phyloP scores from a whole-genome alignment of 1,140 invertebrate species.

The Drosophila busckii region DNA sequence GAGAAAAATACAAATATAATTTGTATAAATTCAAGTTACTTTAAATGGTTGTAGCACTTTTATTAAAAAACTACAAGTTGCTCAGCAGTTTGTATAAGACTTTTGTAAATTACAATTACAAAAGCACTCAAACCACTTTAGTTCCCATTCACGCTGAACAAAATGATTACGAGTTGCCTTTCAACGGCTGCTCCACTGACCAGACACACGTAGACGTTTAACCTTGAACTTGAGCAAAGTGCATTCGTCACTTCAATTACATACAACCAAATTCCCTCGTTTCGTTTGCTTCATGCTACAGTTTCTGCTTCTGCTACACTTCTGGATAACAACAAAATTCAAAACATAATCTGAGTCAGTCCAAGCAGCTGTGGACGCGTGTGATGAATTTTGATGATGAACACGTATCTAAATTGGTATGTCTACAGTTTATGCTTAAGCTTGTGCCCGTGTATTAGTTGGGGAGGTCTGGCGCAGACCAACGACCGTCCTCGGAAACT shows the following conservation, averaged over 20 bases:
- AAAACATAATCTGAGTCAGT: slow-evolving; percentile 1
- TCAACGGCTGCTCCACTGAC: slow-evolving; percentile 1
- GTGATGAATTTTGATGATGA: slow-evolving; percentile 12
- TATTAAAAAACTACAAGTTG: too few species aligned
- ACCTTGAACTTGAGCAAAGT: slow-evolving; percentile 62
- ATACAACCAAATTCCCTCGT: slow-evolving; percentile 1
- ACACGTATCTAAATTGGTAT: slow-evolving; percentile 9
- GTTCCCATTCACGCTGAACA: too few species aligned
- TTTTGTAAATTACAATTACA: slow-evolving; percentile 2
- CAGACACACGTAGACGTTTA: not conserved
- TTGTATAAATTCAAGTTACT: too few species aligned
- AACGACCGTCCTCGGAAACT: slow-evolving; percentile 63
- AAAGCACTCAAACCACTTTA: too few species aligned
- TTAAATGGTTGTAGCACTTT: too few species aligned
- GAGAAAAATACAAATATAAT: too few species aligned
- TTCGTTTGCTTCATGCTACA: slow-evolving; percentile 13
- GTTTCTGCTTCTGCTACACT: slow-evolving; percentile 1
- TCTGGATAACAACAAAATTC: too few species aligned
- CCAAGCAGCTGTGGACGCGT: slow-evolving; percentile 3
- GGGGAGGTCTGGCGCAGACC: slow-evolving; percentile 28
- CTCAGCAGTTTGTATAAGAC: too few species aligned
- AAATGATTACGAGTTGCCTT: slow-evolving; percentile 5
- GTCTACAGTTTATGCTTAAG: not conserved
- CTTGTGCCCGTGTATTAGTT: slow-evolving; percentile 2
- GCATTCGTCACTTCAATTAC: slow-evolving; percentile 4